phyloP scores from a whole-genome alignment of 2,888 invertebrate species.

The Epsilonema sp. region DNA sequence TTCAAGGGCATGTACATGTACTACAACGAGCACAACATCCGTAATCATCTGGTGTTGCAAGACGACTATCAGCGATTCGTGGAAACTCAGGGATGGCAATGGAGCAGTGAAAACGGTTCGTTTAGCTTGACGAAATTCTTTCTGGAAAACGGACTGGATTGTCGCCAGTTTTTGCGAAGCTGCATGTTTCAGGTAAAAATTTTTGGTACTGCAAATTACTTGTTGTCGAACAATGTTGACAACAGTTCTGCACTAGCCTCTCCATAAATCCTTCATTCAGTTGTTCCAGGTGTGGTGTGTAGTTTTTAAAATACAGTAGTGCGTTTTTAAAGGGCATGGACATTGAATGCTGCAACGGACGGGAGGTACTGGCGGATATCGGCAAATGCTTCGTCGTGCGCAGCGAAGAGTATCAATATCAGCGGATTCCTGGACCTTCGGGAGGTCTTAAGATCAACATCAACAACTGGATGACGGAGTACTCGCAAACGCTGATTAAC shows the following conservation, averaged over 20 bases:
- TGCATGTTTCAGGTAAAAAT: conserved; percentile 4
- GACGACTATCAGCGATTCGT: neutral
- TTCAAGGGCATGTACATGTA: conserved; percentile 5
- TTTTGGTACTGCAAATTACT: too few relatives aligned
- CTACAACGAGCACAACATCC: conserved; percentile 4
- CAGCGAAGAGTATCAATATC: neutral
- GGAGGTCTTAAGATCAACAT: conserved; percentile 1
- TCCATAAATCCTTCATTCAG: too few relatives aligned
- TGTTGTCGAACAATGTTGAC: too few relatives aligned
- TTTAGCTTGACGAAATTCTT: neutral
- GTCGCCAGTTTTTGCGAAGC: neutral
- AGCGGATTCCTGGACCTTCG: neutral
- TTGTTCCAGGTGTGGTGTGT: too few relatives aligned
- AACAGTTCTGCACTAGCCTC: too few relatives aligned
- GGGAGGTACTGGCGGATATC: conserved; percentile 1
- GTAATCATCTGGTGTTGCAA: neutral
- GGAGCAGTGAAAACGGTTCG: neutral
- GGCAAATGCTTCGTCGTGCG: conserved; percentile 5
- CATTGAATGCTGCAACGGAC: neutral
- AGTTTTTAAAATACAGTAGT: too few relatives aligned
- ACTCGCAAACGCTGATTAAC: conserved; percentile 1
- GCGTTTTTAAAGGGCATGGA: too few relatives aligned
- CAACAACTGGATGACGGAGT: neutral
- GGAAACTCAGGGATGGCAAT: neutral
- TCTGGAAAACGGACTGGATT: conserved; percentile 1